These are phyloP conservation scores for Pteronura brasiliensis DNA, from an alignment of 2,113 vertebrate species.

Conservation along the genomic window DNA sequence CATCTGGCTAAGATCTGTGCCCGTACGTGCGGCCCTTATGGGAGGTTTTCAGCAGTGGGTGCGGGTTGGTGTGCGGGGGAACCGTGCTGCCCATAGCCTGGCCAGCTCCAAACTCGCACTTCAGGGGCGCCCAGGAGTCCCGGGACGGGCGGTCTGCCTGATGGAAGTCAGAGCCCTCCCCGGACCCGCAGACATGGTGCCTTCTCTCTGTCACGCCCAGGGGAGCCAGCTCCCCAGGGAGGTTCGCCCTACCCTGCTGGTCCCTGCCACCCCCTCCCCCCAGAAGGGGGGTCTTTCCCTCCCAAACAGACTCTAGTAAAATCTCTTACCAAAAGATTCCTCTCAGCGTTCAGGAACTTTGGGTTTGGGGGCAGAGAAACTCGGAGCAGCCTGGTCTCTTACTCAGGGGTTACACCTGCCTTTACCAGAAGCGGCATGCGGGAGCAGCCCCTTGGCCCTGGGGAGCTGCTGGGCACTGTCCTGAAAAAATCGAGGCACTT, in stretches of 20 bases:
- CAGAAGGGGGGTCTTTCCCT: background rate
- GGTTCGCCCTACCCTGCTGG: background rate
- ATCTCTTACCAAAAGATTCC: background rate
- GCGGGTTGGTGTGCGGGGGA: background rate
- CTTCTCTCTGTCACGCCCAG: rapidly evolving
- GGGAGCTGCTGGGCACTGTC: background rate
- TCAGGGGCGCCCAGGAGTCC: background rate
- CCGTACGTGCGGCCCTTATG: rapidly evolving
- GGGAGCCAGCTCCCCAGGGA: rapidly evolving
- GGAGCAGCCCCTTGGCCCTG: rapidly evolving
- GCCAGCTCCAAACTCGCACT: background rate
- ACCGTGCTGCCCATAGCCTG: rapidly evolving
- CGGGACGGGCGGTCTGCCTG: rapidly evolving
- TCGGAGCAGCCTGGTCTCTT: background rate
- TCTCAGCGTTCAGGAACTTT: background rate
- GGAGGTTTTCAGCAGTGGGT: background rate
- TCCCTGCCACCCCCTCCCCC: background rate
- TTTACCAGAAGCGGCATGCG: rapidly evolving
- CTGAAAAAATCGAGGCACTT: background rate
- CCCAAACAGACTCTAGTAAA: background rate
- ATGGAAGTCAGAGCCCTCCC: too few species aligned
- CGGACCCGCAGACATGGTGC: background rate
- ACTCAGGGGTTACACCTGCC: background rate
- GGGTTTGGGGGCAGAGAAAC: too few species aligned
- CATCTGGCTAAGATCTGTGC: background rate